Evolutionary conservation across 2,797 vertebrate genomes (phyloP).

Genomic region (Xiphorhynchus erythropygius): DNA sequence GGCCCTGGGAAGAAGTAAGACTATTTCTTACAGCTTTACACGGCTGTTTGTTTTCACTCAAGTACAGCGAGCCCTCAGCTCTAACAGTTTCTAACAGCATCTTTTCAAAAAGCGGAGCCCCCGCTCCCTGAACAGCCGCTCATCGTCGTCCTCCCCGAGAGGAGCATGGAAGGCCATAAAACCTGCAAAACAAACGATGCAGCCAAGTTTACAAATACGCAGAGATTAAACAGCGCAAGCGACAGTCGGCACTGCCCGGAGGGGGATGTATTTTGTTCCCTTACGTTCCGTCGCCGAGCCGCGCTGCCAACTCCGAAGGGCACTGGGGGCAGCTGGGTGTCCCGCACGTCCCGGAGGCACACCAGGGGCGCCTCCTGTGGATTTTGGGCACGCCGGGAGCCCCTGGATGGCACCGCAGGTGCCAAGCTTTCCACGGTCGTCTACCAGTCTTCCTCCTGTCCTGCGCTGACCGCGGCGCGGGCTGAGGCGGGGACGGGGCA

Average conservation of each 20-base stretch:
- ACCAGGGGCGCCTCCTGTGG: neutral
- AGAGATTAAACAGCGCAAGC: neutral
- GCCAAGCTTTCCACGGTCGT: neutral
- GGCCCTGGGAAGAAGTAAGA: neutral
- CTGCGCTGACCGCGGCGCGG: neutral
- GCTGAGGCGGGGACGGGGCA: neutral
- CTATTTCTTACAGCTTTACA: neutral
- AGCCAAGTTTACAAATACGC: neutral
- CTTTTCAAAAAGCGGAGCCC: neutral
- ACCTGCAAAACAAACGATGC: neutral
- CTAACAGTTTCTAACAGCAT: slow-evolving; percentile 11
- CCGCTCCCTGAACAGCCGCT: neutral
- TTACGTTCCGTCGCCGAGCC: neutral
- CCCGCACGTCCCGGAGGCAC: accelerated
- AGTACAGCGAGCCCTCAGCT: slow-evolving; percentile 19
- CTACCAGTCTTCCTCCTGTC: neutral
- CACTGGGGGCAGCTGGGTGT: neutral
- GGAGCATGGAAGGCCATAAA: slow-evolving; percentile 1
- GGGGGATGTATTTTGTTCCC: neutral
- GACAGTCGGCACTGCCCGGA: neutral
- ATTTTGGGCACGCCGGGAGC: neutral
- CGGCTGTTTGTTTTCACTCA: slow-evolving; percentile 1
- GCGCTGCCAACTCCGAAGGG: neutral
- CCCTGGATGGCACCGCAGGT: neutral
- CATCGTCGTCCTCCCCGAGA: neutral